Percentiles rank a stretch among this genome's conserved stretches.
Conservation (phyloP, 2,797 vertebrate genomes). For the Thunnus albacares region DNA sequence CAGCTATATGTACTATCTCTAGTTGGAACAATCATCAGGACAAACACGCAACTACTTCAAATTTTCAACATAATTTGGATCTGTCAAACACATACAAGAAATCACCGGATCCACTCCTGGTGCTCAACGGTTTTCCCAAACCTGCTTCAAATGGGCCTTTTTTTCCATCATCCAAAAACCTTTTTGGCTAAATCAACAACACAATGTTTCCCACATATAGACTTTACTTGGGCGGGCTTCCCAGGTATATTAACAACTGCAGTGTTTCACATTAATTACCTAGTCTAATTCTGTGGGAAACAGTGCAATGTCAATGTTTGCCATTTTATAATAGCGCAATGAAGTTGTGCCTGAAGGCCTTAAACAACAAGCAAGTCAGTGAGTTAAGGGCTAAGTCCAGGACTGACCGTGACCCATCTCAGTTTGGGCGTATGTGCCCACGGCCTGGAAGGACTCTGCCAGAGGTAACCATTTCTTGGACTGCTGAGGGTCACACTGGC, state of each 20-base stretch:
- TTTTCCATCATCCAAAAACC: not conserved
- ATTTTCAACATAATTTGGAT: slow-evolving; percentile 51
- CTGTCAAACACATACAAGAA: slow-evolving; percentile 82
- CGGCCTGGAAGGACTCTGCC: slow-evolving; percentile 82
- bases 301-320: not conserved
- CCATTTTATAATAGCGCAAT: not conserved
- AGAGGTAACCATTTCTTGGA: slow-evolving; percentile 91
- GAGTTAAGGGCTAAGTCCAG: slow-evolving; percentile 34
- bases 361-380: slow-evolving; percentile 1
- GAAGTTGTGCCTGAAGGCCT: not conserved
- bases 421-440: slow-evolving; percentile 97
- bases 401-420: slow-evolving; percentile 99
- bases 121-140: not conserved
- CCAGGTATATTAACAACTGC: no score
- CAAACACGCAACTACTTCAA: slow-evolving; percentile 19
- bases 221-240: no score
- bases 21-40: slow-evolving; percentile 36
- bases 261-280: no score
- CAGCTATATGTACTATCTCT: not conserved
- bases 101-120: slow-evolving; percentile 12
- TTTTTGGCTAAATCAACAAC: not conserved
- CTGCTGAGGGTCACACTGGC: slow-evolving; percentile 91
- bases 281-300: no score
- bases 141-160: not conserved
- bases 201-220: no score